These are phyloP conservation scores for Scaptomyza tumidula DNA, from an alignment of 2,888 invertebrate species.

Conservation along the genomic window DNA sequence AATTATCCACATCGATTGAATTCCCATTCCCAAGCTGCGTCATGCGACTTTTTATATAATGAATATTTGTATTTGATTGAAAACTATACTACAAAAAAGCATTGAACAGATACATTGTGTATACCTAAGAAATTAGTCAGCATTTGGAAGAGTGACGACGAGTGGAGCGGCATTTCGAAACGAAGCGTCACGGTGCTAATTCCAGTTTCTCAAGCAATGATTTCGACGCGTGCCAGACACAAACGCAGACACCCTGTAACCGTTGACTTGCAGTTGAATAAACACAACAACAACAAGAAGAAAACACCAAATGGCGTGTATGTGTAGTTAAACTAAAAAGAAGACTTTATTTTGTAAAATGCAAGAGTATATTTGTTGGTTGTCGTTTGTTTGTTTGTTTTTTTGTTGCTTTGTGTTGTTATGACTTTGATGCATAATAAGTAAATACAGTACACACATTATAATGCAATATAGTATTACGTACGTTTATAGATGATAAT, in stretches of 20 bases:
- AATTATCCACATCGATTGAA: constrained; percentile 28
- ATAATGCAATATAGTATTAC: constrained; percentile 53
- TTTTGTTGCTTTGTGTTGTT: constrained; percentile 58
- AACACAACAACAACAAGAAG: constrained; percentile 44
- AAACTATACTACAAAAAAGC: background rate
- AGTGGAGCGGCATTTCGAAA: constrained; percentile 48
- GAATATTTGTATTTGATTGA: constrained; percentile 6
- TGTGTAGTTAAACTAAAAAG: constrained; percentile 81
- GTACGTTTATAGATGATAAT: constrained; percentile 58
- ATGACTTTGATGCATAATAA: constrained; percentile 68
- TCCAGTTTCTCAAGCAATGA: constrained; percentile 15
- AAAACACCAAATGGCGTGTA: constrained; percentile 41
- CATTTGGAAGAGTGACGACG: constrained; percentile 33
- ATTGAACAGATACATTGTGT: constrained; percentile 8
- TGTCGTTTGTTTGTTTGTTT: constrained; percentile 42
- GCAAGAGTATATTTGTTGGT: constrained; percentile 77
- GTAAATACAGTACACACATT: constrained; percentile 72
- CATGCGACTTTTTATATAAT: constrained; percentile 20
- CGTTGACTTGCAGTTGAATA: constrained; percentile 40
- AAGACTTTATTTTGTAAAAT: constrained; percentile 82
- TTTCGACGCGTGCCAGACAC: constrained; percentile 54
- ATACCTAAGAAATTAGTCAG: constrained; percentile 65
- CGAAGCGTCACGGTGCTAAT: constrained; percentile 64
- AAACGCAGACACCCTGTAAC: constrained; percentile 60
- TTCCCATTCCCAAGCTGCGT: constrained; percentile 40